These are phyloP conservation scores for Holcopasites calliopsidis DNA, from an alignment of 1,140 invertebrate species.

Conservation along the genomic window DNA sequence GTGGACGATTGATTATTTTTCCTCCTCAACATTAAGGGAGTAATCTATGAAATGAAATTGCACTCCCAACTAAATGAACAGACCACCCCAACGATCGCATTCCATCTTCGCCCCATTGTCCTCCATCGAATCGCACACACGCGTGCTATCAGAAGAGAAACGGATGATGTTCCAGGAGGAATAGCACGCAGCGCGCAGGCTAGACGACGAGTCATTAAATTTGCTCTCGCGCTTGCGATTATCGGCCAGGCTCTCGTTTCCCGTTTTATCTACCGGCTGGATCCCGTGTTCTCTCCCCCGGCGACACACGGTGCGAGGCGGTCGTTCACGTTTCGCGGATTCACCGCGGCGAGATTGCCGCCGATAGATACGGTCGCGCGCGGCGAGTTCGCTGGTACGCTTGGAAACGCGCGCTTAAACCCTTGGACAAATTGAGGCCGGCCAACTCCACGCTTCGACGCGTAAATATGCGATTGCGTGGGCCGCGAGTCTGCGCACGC, in stretches of 20 bases:
- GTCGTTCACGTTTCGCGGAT: conserved; percentile 27
- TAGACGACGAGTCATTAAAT: conserved; percentile 30
- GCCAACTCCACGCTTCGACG: not conserved
- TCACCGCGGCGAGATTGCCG: conserved; percentile 19
- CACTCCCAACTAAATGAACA: too few relatives aligned
- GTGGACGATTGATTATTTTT: too few relatives aligned
- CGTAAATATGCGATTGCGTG: conserved; percentile 25
- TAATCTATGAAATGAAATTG: too few relatives aligned
- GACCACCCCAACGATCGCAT: too few relatives aligned
- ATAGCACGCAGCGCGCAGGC: not conserved
- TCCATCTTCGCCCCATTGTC: too few relatives aligned
- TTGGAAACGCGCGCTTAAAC: conserved; percentile 53
- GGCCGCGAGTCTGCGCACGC: conserved; percentile 7
- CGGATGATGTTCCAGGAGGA: conserved; percentile 3
- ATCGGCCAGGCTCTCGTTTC: conserved; percentile 1
- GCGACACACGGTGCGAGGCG: not conserved
- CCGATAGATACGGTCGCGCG: conserved; percentile 26
- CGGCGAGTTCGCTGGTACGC: too few relatives aligned
- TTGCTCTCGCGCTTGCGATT: conserved; percentile 17
- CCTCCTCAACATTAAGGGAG: too few relatives aligned
- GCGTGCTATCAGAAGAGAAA: not conserved
- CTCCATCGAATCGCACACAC: not conserved
- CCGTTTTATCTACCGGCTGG: conserved; percentile 24
- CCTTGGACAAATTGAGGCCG: conserved; percentile 53
- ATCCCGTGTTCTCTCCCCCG: conserved; percentile 19